Evolutionary conservation across 2,888 invertebrate genomes (phyloP).

Genomic region (Acleris holmiana): DNA sequence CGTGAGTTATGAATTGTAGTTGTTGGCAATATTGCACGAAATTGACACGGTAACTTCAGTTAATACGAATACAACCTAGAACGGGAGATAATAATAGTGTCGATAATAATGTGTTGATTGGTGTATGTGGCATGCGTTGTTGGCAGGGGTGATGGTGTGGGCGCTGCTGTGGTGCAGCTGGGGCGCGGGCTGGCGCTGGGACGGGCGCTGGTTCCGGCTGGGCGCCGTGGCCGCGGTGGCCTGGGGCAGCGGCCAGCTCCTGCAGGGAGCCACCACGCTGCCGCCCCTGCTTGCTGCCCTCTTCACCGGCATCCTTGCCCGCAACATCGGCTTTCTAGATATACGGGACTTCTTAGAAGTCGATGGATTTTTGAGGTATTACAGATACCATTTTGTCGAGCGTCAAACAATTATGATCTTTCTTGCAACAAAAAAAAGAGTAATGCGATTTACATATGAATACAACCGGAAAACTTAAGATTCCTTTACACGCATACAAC

Average conservation of each 20-base stretch:
- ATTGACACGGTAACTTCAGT: too few species aligned
- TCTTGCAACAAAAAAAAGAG: too few species aligned
- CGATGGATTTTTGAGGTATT: conserved; percentile 70
- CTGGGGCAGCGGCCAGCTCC: conserved; percentile 62
- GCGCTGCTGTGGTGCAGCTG: conserved; percentile 63
- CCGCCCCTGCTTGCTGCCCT: conserved; percentile 71
- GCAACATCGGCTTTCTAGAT: conserved; percentile 66
- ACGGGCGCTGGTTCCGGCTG: conserved; percentile 66
- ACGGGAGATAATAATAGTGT: too few species aligned
- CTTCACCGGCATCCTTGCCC: conserved; percentile 67
- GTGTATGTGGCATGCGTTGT: conserved; percentile 8
- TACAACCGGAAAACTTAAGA: too few species aligned
- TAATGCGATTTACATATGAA: too few species aligned
- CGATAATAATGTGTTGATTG: neutral
- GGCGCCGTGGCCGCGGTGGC: conserved; percentile 58
- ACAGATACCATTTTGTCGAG: neutral
- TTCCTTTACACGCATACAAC: too few species aligned
- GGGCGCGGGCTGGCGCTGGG: conserved; percentile 66
- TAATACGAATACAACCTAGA: too few species aligned
- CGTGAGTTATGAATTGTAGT: neutral
- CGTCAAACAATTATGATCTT: too few species aligned
- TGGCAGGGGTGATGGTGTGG: conserved; percentile 65
- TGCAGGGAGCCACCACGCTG: conserved; percentile 61
- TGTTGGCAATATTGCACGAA: neutral
- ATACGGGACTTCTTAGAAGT: conserved; percentile 66